Evolutionary conservation across 1,140 invertebrate species (phyloP), one percentile per base, ranked within the genome.

Genomic region (Trachelipus rathkii): DNA sequence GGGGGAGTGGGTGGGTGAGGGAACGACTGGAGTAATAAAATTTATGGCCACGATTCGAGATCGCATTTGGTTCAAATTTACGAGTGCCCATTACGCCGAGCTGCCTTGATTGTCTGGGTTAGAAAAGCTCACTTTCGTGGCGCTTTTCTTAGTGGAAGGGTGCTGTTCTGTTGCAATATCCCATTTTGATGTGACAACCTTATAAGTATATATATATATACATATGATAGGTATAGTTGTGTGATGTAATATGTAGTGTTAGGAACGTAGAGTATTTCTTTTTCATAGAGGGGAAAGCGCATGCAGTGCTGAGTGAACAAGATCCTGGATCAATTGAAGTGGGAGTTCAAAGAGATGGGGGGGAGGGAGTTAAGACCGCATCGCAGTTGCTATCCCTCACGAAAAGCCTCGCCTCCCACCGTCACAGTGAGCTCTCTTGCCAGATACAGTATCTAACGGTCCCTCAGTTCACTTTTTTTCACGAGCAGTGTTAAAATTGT

Each of bases 1-100:
- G n/a, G 6, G 33, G 33, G 33, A 6, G 33, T 33, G 33, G 33
- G 33, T 33, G 33, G 33, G 33, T 33, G 33, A 33, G 33, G 33
- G 33, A 33, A 60, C 11, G 50, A 60, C 50, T 60, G 50, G 50
- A 60, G 50, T 60, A 60, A 60, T 60, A 60, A 60, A 60, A 60
- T 60, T 60, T 60, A 60, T 60, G 50, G 50, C 50, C 50, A 19
- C 50, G 50, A 60, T 60, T 60, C 50, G 19, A 13, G 50, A 4
- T 60, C 50, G 50, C 50, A 60, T 60, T 60, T 60, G 50, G 50
- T 60, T 60, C 50, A 60, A 60, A 60, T 60, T 60, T 60, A 60
- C 50, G 50, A 60, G 50, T 60, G 50, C 50, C 50, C 50, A 60
- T 60, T 60, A 60, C 50, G 50, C 11, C 11, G 50, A 60, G 50